Evolutionary conservation across 2,888 invertebrate species (phyloP).

Genomic region (Rambutsinella grinnellia): DNA sequence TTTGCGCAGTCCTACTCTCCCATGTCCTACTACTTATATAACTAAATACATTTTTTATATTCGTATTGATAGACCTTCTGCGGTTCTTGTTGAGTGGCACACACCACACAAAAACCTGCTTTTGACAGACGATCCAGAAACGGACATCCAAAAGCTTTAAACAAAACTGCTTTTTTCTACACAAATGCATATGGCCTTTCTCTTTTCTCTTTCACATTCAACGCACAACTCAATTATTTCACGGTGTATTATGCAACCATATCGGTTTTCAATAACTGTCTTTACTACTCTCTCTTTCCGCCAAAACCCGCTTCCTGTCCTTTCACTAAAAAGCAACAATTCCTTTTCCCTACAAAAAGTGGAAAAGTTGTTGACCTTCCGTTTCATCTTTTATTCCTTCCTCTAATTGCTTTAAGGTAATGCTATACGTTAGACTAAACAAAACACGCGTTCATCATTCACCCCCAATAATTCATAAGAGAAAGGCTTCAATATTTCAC

Average conservation of each 20-base stretch:
- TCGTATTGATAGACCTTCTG: slow-evolving; percentile 13
- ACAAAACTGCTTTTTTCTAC: neutral
- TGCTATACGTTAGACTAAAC: too few relatives aligned
- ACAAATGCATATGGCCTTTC: neutral
- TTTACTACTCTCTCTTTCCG: neutral
- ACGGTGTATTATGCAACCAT: neutral
- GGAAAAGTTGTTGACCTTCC: too few relatives aligned
- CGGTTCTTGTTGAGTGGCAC: neutral
- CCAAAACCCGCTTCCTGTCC: neutral
- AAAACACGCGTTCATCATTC: too few relatives aligned
- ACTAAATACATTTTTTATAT: too few relatives aligned
- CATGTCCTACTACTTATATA: too few relatives aligned
- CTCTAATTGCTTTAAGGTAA: too few relatives aligned
- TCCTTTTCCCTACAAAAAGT: too few relatives aligned
- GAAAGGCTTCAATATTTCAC: too few relatives aligned
- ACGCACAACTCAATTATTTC: neutral
- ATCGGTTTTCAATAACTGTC: neutral
- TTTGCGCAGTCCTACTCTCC: neutral
- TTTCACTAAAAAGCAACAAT: too few relatives aligned
- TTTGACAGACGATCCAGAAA: slow-evolving; percentile 2
- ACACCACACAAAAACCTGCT: neutral
- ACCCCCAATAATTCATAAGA: too few relatives aligned
- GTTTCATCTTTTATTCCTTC: too few relatives aligned
- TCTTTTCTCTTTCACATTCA: neutral
- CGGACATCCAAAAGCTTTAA: slow-evolving; percentile 32